Percentiles rank a stretch among this genome's conserved stretches.
These are phyloP conservation scores for Ennomos fuscantarius DNA, from an alignment of 2,888 invertebrate genomes.

Conservation along the genomic window DNA sequence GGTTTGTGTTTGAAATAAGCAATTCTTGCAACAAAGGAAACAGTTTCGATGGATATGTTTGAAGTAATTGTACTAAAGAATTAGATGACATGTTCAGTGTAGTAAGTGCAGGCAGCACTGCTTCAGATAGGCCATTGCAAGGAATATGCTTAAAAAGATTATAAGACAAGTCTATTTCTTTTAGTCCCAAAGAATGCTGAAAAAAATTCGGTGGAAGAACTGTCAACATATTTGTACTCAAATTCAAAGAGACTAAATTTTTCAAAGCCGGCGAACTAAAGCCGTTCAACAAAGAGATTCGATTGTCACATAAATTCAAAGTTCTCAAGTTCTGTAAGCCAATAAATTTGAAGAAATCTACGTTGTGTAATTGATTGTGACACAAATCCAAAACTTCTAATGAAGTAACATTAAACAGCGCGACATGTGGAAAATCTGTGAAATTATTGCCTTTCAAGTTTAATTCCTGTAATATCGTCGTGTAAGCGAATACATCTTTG, in stretches of 20 bases:
- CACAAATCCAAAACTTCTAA: conserved; percentile 90
- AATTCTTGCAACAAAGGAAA: conserved; percentile 93
- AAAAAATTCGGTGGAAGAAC: conserved; percentile 93
- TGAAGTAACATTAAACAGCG: conserved; percentile 90
- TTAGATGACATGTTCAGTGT: conserved; percentile 94
- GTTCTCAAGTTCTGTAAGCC: conserved; percentile 90
- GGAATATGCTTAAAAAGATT: conserved; percentile 93
- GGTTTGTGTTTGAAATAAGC: conserved; percentile 91
- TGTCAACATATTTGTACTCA: conserved; percentile 90
- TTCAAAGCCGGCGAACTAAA: conserved; percentile 91
- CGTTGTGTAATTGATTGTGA: conserved; percentile 87
- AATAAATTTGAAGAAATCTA: conserved; percentile 91
- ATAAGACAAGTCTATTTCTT: conserved; percentile 90
- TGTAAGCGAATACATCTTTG: conserved; percentile 89
- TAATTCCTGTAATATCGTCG: conserved; percentile 91
- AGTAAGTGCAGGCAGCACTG: conserved; percentile 88
- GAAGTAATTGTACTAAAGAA: conserved; percentile 90
- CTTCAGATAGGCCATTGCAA: conserved; percentile 89
- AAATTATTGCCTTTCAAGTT: conserved; percentile 90
- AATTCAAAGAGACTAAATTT: conserved; percentile 89
- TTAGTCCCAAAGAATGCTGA: conserved; percentile 88
- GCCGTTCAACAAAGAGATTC: conserved; percentile 90
- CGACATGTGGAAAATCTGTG: conserved; percentile 91
- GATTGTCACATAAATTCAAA: conserved; percentile 90
- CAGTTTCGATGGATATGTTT: conserved; percentile 88